Base-by-base conservation (phyloP, 2,888 invertebrate species). In the Clivina fossor region DNA sequence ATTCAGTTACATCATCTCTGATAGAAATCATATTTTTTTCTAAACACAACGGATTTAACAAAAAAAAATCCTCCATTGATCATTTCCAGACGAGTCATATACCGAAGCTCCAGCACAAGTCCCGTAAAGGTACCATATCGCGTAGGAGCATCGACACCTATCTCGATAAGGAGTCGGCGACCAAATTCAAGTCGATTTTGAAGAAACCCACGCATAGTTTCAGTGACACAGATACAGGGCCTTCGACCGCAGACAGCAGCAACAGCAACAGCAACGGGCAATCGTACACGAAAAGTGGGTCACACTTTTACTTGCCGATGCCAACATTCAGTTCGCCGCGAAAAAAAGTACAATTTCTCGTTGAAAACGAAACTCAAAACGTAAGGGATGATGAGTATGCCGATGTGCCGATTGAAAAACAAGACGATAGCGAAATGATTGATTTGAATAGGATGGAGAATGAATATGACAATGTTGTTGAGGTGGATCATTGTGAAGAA, bases 301-400 rank as follows among this genome's bases (percentile, higher is more conserved):
- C 83, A 50, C 80, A 82, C 63, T 84, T 84, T 75, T 84, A 84
- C 73, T 72, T 84, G 60, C 84, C 82, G 24, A 79, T 81, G 65
- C 76, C 74, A 54, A 59, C 61, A 41, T 64, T 64, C 60, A 55
- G 33, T 43, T 43, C 47, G 37, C 77, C 82, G 66, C 79, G 85
- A 66, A 86, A 84, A 77, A 82, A 84, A 66, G 86, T 86, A 58
- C 84, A 86, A 70, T 86, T 86, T 75, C 75, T 84, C 66, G 85
- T 85, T 40, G 84, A 84, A 75, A 84, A 79, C 66, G 82, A 80
- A 65, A 60, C 63, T 48, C n/a, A n/a, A n/a, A n/a, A n/a, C n/a
- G n/a, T n/a, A n/a, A n/a, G n/a, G n/a, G n/a, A n/a, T n/a, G n/a
- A n/a, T n/a, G n/a, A n/a, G n/a, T n/a, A n/a, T n/a, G n/a, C n/a